Conservation (phyloP, 1,140 invertebrate species). For the Drosophila nasuta region DNA sequence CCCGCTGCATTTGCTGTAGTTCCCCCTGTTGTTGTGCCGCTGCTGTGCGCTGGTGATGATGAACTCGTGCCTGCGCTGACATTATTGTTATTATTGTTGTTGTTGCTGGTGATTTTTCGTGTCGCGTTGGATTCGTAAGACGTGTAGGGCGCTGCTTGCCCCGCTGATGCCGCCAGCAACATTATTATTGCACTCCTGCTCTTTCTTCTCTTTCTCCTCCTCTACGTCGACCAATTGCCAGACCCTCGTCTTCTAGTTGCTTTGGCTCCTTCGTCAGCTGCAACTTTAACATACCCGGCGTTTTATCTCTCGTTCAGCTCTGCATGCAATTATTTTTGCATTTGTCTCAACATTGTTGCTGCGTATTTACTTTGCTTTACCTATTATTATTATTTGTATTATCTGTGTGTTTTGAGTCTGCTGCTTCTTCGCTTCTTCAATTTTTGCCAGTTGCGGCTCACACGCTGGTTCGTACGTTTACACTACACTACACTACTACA, state of each 20-base stretch:
- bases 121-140: conserved; percentile 49
- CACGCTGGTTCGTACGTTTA: conserved; percentile 70
- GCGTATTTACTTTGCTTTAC: conserved; percentile 2
- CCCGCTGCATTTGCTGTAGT: conserved; percentile 32
- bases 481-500: conserved; percentile 59
- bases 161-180: conserved; percentile 66
- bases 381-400: conserved; percentile 21
- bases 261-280: conserved; percentile 50
- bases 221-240: neutral
- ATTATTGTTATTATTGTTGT: conserved; percentile 44
- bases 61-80: conserved; percentile 70
- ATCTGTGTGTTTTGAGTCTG: conserved; percentile 49
- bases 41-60: neutral
- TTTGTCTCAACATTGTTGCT: conserved; percentile 32
- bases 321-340: conserved; percentile 31
- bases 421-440: conserved; percentile 35
- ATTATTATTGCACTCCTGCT: conserved; percentile 49
- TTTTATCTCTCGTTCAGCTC: conserved; percentile 29
- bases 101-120: conserved; percentile 52
- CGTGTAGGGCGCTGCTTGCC: conserved; percentile 61
- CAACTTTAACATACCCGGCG: conserved; percentile 60
- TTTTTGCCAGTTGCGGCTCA: conserved; percentile 42
- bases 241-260: conserved; percentile 15
- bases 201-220: neutral
- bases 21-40: too few species aligned